These are phyloP conservation scores for Pammene aurita DNA, from an alignment of 2,888 invertebrate species.

Conservation along the genomic window DNA sequence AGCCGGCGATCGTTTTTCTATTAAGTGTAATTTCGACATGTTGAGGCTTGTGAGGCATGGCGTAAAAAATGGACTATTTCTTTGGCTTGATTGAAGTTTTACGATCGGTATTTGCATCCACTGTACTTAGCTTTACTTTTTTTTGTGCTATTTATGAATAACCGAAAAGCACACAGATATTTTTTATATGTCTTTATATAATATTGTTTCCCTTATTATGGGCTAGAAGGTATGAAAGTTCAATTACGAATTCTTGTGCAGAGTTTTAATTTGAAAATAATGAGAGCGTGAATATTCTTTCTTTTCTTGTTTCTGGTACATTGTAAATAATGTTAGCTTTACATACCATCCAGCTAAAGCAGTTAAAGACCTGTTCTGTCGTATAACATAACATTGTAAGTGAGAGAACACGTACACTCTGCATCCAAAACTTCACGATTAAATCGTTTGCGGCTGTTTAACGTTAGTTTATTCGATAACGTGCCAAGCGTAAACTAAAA, in stretches of 20 bases:
- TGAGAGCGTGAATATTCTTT: too few species aligned
- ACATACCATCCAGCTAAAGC: not conserved
- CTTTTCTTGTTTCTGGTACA: too few species aligned
- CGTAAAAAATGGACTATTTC: constrained; percentile 13
- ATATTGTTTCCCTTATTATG: too few species aligned
- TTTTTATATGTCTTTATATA: too few species aligned
- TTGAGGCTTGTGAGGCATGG: not conserved
- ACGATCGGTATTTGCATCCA: constrained; percentile 5
- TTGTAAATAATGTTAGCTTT: too few species aligned
- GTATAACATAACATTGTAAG: not conserved
- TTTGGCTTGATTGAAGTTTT: constrained; percentile 14
- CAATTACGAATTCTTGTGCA: too few species aligned
- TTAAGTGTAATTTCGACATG: constrained; percentile 45
- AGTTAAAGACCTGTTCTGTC: not conserved
- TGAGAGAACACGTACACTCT: constrained; percentile 3
- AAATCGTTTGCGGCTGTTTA: constrained; percentile 43
- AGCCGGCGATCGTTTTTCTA: constrained; percentile 46
- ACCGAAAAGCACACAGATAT: too few species aligned
- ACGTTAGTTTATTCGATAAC: constrained; percentile 50
- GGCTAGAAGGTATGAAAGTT: too few species aligned
- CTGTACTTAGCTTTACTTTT: not conserved
- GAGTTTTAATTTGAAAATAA: too few species aligned
- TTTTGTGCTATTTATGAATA: too few species aligned
- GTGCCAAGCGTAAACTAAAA: constrained; percentile 51
- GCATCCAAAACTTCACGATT: constrained; percentile 37